Percentiles rank a stretch among this genome's conserved stretches.
Conservation (phyloP, 2,888 invertebrate species). For the Drosophila anceps region DNA sequence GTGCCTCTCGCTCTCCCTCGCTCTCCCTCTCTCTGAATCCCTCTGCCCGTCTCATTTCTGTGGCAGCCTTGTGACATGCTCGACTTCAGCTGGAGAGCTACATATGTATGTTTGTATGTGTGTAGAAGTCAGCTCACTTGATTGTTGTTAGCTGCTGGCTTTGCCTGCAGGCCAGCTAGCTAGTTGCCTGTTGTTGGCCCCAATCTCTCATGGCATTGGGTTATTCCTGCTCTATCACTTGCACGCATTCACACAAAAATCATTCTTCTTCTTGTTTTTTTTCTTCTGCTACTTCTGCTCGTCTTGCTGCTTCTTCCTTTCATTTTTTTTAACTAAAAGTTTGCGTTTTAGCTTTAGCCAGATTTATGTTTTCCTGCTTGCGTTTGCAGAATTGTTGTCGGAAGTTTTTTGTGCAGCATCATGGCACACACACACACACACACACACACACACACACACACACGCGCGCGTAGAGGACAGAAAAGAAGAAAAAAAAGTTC, state of each 20-base stretch:
- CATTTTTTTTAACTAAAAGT: slow-evolving; percentile 69
- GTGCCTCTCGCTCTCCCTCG: not conserved
- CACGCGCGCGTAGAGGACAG: too few relatives aligned
- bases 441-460: too few relatives aligned
- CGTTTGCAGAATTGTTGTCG: slow-evolving; percentile 81
- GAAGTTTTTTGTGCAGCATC: slow-evolving; percentile 81
- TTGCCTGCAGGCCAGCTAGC: slow-evolving; percentile 21
- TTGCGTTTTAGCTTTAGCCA: slow-evolving; percentile 81
- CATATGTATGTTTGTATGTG: not conserved
- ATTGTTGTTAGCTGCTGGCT: slow-evolving; percentile 19
- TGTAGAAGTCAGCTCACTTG: slow-evolving; percentile 17
- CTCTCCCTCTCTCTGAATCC: not conserved
- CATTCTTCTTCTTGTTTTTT: slow-evolving; percentile 36
- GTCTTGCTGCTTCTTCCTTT: slow-evolving; percentile 16
- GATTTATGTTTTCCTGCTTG: slow-evolving; percentile 81
- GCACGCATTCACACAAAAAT: slow-evolving; percentile 59
- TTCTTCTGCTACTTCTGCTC: not conserved
- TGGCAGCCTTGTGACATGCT: slow-evolving; percentile 16
- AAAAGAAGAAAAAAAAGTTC: slow-evolving; percentile 36
- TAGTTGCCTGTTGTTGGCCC: not conserved
- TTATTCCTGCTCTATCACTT: slow-evolving; percentile 59
- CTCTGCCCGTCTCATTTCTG: not conserved
- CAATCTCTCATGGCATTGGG: slow-evolving; percentile 5
- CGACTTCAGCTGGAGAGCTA: slow-evolving; percentile 1
- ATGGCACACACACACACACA: slow-evolving; percentile 63